A percentile compares a stretch with the other conserved stretches of the same genome.
Conservation (phyloP, 2,888 invertebrate species). For the Pseudeuparius sepicola region DNA sequence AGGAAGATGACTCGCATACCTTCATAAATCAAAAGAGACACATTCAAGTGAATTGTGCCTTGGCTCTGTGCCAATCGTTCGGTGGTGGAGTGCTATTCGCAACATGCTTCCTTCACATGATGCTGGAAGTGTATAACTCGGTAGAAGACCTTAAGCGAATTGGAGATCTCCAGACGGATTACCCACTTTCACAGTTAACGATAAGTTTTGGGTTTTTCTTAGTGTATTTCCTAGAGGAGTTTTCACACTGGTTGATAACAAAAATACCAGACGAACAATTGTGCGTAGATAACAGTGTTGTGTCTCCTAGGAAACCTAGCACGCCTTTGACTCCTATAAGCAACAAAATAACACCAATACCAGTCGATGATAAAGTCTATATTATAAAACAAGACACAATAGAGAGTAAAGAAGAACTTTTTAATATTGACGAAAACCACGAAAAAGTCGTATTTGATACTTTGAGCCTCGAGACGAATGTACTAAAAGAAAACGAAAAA, state of each 20-base stretch:
- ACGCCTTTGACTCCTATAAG: constrained; percentile 16
- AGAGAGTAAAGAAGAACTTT: not conserved
- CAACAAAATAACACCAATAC: constrained; percentile 13
- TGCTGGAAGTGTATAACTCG: constrained; percentile 43
- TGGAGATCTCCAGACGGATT: constrained; percentile 30
- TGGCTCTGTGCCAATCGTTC: constrained; percentile 40
- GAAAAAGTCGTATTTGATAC: no score
- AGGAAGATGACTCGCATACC: constrained; percentile 25
- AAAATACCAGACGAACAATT: constrained; percentile 25
- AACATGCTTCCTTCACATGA: constrained; percentile 48
- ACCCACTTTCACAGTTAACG: constrained; percentile 43
- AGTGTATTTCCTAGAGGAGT: constrained; percentile 46
- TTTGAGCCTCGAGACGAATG: constrained; percentile 23
- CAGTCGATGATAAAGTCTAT: no score
- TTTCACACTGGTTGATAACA: constrained; percentile 36
- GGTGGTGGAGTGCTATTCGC: constrained; percentile 49
- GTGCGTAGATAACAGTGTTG: not conserved
- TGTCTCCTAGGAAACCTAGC: constrained; percentile 16
- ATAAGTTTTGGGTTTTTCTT: constrained; percentile 45
- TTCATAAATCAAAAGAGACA: constrained; percentile 32
- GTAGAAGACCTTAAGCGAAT: constrained; percentile 34
- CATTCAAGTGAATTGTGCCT: constrained; percentile 31
- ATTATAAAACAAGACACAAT: not conserved
- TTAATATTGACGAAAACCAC: no score
- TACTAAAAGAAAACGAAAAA: constrained; percentile 23